These are phyloP conservation scores for Zoanthus sansibaricus DNA, from an alignment of 92 coral and sea anemone species.

Conservation along the genomic window DNA sequence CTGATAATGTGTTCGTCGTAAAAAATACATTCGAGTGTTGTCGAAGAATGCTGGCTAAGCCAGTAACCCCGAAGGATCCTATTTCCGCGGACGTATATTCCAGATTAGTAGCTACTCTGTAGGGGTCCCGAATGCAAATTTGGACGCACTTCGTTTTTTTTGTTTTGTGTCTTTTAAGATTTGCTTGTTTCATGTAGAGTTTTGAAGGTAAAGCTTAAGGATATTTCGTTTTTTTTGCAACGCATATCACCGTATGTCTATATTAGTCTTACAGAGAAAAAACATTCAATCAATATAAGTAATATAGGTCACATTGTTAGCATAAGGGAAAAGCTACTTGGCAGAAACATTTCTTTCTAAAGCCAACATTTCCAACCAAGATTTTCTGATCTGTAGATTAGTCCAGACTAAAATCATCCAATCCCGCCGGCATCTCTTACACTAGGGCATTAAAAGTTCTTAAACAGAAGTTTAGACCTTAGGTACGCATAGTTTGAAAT, in stretches of 20 bases:
- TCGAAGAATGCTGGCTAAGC: conserved; percentile 41
- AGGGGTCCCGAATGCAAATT: conserved; percentile 35
- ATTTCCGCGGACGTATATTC: conserved; percentile 23
- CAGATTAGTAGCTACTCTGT: conserved; percentile 13
- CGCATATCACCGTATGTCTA: conserved; percentile 8
- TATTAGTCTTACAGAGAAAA: conserved; percentile 1
- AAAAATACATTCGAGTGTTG: conserved; percentile 45
- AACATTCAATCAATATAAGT: conserved; percentile 2
- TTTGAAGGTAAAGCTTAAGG: conserved; percentile 29
- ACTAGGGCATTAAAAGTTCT: no score
- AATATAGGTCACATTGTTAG: no score
- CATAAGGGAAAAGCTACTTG: no score
- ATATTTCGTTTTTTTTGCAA: background rate
- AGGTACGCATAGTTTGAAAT: no score
- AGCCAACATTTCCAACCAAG: no score
- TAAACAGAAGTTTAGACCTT: no score
- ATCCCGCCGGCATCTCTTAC: no score
- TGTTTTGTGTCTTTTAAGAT: conserved; percentile 9
- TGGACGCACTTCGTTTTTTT: conserved; percentile 15
- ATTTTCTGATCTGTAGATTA: no score
- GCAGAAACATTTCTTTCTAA: no score
- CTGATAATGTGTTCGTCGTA: conserved; percentile 5
- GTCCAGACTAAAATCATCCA: no score
- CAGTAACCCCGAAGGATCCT: conserved; percentile 38
- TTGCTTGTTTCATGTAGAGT: conserved; percentile 41